Conservation (phyloP, 2,113 vertebrate species). For the Falcunculus frontatus region DNA sequence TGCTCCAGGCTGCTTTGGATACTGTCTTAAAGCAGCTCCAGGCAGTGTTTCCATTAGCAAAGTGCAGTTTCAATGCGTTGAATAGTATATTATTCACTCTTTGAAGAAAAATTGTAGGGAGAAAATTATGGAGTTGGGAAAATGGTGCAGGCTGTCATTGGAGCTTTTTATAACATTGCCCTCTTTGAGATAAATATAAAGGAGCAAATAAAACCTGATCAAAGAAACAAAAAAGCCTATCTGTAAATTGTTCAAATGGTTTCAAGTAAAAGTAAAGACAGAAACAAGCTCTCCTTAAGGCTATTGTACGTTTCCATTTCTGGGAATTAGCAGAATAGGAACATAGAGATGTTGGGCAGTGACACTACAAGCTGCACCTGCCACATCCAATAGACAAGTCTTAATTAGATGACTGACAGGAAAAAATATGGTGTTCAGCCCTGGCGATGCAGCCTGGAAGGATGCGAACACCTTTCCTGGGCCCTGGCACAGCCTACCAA, state of each 20-base stretch:
- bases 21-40: neutral
- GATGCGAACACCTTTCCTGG: neutral
- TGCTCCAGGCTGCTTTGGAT: neutral
- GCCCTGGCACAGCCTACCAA: neutral
- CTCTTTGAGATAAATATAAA: neutral
- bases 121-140: neutral
- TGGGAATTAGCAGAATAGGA: neutral
- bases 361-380: neutral
- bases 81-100: neutral
- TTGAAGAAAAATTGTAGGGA: conserved; percentile 7
- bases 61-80: neutral
- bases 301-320: neutral
- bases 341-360: neutral
- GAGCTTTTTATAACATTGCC: neutral
- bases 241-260: neutral
- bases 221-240: neutral
- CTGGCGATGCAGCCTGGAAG: neutral
- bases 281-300: neutral
- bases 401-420: neutral
- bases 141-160: neutral
- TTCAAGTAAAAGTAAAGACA: neutral
- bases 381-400: neutral
- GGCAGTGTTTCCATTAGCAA: neutral
- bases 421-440: neutral
- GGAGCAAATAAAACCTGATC: conserved; percentile 3